Evolutionary conservation across 53 echinoderm and acorn worm genomes (phyloP).

Genomic region (Luidia sarsii): DNA sequence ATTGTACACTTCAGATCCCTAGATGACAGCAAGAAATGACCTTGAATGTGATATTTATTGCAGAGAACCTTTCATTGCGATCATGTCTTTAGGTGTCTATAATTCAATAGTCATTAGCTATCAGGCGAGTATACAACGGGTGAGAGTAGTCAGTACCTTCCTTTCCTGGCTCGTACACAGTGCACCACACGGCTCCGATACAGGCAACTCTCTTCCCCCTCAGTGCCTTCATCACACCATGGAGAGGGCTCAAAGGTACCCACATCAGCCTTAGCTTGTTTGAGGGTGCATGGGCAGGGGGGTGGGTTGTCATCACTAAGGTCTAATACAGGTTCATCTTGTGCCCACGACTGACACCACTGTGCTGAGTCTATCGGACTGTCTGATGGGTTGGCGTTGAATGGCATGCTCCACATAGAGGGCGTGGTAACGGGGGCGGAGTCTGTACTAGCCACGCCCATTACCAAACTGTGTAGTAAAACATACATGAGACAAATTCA

Average conservation of each 20-base stretch:
- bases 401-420: constrained; percentile 86
- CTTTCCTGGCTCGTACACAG: constrained; percentile 74
- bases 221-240: constrained; percentile 50
- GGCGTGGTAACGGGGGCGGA: constrained; percentile 58
- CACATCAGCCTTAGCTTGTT: constrained; percentile 72
- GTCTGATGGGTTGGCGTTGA: constrained; percentile 70
- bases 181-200: constrained; percentile 60
- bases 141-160: constrained; percentile 63
- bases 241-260: constrained; percentile 70
- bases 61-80: too few relatives aligned
- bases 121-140: too few relatives aligned
- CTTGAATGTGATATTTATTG: too few relatives aligned
- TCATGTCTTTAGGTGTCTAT: too few relatives aligned
- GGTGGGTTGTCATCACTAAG: constrained; percentile 47
- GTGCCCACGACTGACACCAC: constrained; percentile 75
- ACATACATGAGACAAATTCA: too few relatives aligned
- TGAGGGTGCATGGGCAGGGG: constrained; percentile 77
- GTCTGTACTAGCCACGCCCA: constrained; percentile 7
- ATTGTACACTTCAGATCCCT: too few relatives aligned
- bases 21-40: too few relatives aligned
- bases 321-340: constrained; percentile 10
- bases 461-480: constrained; percentile 14
- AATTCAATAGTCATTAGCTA: too few relatives aligned
- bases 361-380: neutral
- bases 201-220: constrained; percentile 34